These are phyloP conservation scores for Steatornis caripensis DNA, from an alignment of 2,113 vertebrate genomes.

Conservation along the genomic window DNA sequence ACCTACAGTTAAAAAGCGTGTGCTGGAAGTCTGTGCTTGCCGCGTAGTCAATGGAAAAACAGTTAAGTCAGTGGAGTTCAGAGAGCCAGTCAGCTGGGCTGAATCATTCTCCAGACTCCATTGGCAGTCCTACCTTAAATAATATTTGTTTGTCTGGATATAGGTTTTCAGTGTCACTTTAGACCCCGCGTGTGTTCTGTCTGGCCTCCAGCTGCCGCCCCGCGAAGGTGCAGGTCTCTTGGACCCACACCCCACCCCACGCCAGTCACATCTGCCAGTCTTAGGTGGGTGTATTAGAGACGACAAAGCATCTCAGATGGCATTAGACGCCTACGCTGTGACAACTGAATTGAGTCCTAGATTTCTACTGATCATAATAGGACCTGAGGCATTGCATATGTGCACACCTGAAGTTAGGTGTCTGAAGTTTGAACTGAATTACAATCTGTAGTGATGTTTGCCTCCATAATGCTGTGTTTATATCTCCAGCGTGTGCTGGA, in stretches of 20 bases:
- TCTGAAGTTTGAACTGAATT: not conserved
- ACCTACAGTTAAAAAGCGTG: not conserved
- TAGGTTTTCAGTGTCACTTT: not conserved
- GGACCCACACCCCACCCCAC: accelerated
- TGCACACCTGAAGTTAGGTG: not conserved
- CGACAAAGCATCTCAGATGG: not conserved
- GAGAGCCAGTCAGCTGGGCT: not conserved
- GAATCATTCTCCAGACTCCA: not conserved
- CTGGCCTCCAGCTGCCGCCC: not conserved
- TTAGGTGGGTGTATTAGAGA: not conserved
- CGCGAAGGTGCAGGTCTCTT: not conserved
- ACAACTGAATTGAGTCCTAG: not conserved
- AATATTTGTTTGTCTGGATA: not conserved
- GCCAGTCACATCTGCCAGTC: not conserved
- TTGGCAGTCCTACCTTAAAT: not conserved
- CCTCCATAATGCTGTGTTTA: not conserved
- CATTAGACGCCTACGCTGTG: not conserved
- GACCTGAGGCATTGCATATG: not conserved
- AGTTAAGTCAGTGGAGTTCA: not conserved
- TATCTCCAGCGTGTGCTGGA: not conserved
- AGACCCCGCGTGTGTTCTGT: not conserved
- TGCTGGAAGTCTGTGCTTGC: not conserved
- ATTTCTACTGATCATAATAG: not conserved
- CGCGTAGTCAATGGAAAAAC: not conserved
- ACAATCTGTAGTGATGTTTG: not conserved